Percentiles rank a stretch among this genome's conserved stretches.
phyloP scores from a whole-genome alignment of 1,140 invertebrate genomes.

The Helicoverpa zea region DNA sequence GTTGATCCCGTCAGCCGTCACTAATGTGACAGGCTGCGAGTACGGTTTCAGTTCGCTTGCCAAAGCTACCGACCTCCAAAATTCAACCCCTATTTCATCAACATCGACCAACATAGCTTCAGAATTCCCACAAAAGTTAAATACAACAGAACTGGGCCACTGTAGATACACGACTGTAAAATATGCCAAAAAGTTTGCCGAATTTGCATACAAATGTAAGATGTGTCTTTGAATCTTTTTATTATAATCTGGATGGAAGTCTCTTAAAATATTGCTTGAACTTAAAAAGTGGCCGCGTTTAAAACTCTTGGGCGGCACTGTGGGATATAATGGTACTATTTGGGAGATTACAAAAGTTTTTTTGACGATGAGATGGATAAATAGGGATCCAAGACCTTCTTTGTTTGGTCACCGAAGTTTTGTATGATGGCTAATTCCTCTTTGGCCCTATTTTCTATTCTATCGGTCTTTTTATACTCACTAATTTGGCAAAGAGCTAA shows the following conservation, averaged over 20 bases:
- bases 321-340: conserved; percentile 28
- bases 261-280: neutral
- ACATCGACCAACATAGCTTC: neutral
- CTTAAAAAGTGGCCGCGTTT: conserved; percentile 25
- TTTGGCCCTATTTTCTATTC: neutral
- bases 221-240: conserved; percentile 12
- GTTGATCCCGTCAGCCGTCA: neutral
- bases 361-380: conserved; percentile 29
- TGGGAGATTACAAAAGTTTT: conserved; percentile 27
- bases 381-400: neutral
- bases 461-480: neutral
- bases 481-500: neutral
- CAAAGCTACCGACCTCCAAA: neutral
- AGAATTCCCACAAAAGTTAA: conserved; percentile 2
- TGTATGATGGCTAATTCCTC: no score
- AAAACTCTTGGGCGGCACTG: conserved; percentile 11
- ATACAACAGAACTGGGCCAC: neutral
- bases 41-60: neutral
- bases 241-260: conserved; percentile 17
- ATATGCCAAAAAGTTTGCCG: conserved; percentile 33
- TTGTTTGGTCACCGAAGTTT: conserved; percentile 5
- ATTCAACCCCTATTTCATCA: neutral
- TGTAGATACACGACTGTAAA: conserved; percentile 8
- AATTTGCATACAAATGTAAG: conserved; percentile 38
- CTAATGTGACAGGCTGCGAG: neutral